phyloP scores from a whole-genome alignment of 2,888 invertebrate species.

The Apotomis capreana region DNA sequence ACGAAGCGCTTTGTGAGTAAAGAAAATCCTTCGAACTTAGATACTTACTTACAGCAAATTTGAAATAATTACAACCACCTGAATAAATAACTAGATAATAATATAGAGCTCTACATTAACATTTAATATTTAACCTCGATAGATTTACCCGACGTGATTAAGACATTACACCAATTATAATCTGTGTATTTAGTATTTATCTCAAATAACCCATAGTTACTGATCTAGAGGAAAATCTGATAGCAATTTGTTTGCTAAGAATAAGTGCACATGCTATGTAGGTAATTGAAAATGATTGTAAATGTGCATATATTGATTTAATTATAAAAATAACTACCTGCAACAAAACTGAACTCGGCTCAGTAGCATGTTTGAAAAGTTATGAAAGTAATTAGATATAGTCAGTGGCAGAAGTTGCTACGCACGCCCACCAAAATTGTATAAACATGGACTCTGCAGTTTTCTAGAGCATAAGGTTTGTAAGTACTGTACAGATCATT shows the following conservation, averaged over 20 bases:
- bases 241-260: neutral
- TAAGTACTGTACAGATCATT: too few relatives aligned
- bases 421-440: too few relatives aligned
- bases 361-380: too few relatives aligned
- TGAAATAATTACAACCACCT: neutral
- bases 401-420: too few relatives aligned
- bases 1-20: too few relatives aligned
- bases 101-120: neutral
- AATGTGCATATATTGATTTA: neutral
- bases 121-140: neutral
- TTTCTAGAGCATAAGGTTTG: too few relatives aligned
- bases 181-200: conserved; percentile 21
- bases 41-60: neutral
- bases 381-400: too few relatives aligned
- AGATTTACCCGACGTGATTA: conserved; percentile 19
- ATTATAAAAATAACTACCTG: neutral
- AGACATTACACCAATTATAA: conserved; percentile 36
- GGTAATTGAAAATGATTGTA: conserved; percentile 16
- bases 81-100: neutral
- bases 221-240: neutral
- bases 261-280: neutral
- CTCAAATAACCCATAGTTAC: conserved; percentile 24
- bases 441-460: too few relatives aligned
- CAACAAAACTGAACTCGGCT: too few relatives aligned
- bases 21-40: neutral